These are phyloP conservation scores for Melitaea athalia DNA, from an alignment of 2,888 invertebrate genomes.

Conservation along the genomic window DNA sequence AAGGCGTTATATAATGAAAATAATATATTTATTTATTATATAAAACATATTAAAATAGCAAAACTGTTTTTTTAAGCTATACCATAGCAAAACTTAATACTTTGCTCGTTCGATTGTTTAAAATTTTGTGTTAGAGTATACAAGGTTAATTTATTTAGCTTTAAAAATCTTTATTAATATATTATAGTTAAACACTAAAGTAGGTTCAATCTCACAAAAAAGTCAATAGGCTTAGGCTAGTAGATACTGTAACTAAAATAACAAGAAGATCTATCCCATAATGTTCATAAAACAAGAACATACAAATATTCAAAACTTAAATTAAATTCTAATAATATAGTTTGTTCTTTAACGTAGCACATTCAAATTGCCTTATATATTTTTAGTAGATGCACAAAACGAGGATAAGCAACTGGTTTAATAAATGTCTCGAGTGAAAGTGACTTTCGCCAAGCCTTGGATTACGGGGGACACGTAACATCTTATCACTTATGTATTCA, in stretches of 20 bases:
- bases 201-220: no score
- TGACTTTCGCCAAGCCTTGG: conserved; percentile 49
- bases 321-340: neutral
- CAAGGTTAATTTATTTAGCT: no score
- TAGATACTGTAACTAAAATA: no score
- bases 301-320: neutral
- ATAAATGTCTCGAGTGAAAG: conserved; percentile 44
- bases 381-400: conserved; percentile 29
- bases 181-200: no score
- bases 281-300: neutral
- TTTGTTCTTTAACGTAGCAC: neutral
- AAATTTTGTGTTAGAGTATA: no score
- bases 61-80: no score
- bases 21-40: neutral
- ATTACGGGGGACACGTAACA: conserved; percentile 47
- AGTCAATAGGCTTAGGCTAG: no score
- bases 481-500: conserved; percentile 45
- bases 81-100: no score
- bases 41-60: no score
- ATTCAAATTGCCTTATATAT: neutral
- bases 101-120: no score
- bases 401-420: conserved; percentile 41
- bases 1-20: neutral
- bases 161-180: no score
- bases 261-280: no score